Conservation (phyloP, 2,113 vertebrate genomes). For the Anarhynchus alexandrinus region DNA sequence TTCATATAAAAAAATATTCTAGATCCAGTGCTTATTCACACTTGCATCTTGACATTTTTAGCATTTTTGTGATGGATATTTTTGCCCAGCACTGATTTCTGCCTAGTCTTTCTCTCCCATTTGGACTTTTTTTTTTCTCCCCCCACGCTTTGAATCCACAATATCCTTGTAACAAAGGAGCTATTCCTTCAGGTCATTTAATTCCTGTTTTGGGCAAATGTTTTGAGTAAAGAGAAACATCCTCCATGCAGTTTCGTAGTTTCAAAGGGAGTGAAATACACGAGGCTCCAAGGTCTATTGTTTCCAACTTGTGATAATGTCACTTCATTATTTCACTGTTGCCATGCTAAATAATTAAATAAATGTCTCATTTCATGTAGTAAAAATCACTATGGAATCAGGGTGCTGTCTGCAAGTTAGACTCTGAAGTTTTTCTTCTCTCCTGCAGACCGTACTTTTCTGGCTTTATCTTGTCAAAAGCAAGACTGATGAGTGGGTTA, state of each 20-base stretch:
- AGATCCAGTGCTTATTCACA: background rate
- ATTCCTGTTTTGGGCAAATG: background rate
- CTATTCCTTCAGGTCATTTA: background rate
- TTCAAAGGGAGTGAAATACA: background rate
- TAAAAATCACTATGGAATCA: background rate
- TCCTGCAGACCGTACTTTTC: background rate
- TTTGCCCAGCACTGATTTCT: background rate
- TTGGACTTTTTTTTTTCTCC: background rate
- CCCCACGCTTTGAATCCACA: background rate
- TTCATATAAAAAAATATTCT: background rate
- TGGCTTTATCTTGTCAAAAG: constrained; percentile 21
- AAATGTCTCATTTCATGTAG: background rate
- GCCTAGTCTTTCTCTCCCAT: background rate
- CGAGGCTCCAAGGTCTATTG: background rate
- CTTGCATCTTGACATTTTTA: background rate
- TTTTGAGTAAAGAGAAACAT: background rate
- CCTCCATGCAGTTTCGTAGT: background rate
- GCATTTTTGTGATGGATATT: background rate
- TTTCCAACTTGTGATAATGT: background rate
- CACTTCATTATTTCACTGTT: background rate
- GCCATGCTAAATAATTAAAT: background rate
- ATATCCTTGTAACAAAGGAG: background rate
- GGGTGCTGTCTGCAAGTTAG: background rate
- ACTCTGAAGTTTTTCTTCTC: background rate
- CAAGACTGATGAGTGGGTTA: constrained; percentile 20